Percentiles rank a stretch among this genome's conserved stretches.
These are phyloP conservation scores for Ophioderma brevispina DNA, from an alignment of 35 echinoderm and acorn worm species.

Conservation along the genomic window DNA sequence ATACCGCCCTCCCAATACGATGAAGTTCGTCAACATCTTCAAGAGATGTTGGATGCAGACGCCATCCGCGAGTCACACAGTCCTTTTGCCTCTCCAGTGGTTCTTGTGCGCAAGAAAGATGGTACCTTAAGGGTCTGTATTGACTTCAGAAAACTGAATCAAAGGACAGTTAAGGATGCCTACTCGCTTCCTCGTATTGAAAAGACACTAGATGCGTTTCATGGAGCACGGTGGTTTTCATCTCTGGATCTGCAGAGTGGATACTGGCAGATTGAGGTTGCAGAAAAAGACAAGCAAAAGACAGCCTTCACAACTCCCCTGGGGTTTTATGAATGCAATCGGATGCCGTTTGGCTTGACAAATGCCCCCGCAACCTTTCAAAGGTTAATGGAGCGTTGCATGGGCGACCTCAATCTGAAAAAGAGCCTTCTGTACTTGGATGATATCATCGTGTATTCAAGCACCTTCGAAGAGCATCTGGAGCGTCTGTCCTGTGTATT, in stretches of 20 bases:
- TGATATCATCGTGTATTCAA: constrained; percentile 34
- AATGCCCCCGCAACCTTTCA: constrained; percentile 51
- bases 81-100: constrained; percentile 17
- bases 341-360: constrained; percentile 55
- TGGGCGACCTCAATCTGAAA: constrained; percentile 40
- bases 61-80: background rate
- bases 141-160: constrained; percentile 36
- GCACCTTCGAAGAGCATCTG: constrained; percentile 46
- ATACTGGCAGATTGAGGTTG: constrained; percentile 41
- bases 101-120: constrained; percentile 46
- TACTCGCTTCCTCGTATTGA: constrained; percentile 48
- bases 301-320: constrained; percentile 56
- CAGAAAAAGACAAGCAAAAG: constrained; percentile 44
- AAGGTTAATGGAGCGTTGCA: constrained; percentile 16
- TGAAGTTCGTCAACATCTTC: background rate
- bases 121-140: constrained; percentile 27
- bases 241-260: constrained; percentile 25
- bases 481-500: constrained; percentile 7
- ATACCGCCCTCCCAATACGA: constrained; percentile 3
- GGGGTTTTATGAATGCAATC: constrained; percentile 36
- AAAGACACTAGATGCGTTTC: constrained; percentile 36
- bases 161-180: constrained; percentile 16
- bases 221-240: constrained; percentile 24
- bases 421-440: constrained; percentile 12
- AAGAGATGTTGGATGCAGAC: background rate